Percentiles rank a stretch among this genome's conserved stretches.
Evolutionary conservation across 1,140 invertebrate species (phyloP).

Genomic region (Pygmarrhopalites habei): DNA sequence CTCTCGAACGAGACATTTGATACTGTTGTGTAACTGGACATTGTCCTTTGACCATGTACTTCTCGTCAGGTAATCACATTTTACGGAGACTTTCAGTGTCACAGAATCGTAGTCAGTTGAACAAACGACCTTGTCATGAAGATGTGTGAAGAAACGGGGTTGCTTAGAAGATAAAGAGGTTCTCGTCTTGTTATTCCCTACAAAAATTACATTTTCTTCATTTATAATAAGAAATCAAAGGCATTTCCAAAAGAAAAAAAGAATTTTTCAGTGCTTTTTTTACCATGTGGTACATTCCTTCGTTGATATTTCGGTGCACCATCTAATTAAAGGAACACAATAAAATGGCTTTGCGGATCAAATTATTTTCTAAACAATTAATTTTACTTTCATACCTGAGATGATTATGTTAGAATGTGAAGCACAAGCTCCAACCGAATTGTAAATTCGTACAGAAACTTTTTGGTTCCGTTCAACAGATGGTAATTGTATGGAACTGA

Average conservation of each 20-base stretch:
- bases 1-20: not conserved
- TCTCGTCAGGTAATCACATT: constrained; percentile 2
- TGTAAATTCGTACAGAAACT: not conserved
- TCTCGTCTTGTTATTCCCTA: too few species aligned
- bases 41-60: constrained; percentile 8
- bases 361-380: too few species aligned
- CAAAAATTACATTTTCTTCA: too few species aligned
- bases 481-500: constrained; percentile 3
- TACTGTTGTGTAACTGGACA: not conserved
- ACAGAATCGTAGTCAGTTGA: not conserved
- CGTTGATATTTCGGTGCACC: too few species aligned
- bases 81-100: not conserved
- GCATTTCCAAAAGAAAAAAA: too few species aligned
- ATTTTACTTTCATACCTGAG: too few species aligned
- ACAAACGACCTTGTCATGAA: constrained; percentile 1
- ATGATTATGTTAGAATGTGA: not conserved
- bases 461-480: not conserved
- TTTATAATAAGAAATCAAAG: too few species aligned
- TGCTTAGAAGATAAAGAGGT: too few species aligned
- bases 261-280: too few species aligned
- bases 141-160: constrained; percentile 1
- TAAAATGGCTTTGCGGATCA: too few species aligned
- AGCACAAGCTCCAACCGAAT: not conserved
- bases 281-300: too few species aligned
- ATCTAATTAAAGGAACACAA: too few species aligned